phyloP scores from a whole-genome alignment of 1,140 invertebrate genomes.

The Drosophila subpulchrella region DNA sequence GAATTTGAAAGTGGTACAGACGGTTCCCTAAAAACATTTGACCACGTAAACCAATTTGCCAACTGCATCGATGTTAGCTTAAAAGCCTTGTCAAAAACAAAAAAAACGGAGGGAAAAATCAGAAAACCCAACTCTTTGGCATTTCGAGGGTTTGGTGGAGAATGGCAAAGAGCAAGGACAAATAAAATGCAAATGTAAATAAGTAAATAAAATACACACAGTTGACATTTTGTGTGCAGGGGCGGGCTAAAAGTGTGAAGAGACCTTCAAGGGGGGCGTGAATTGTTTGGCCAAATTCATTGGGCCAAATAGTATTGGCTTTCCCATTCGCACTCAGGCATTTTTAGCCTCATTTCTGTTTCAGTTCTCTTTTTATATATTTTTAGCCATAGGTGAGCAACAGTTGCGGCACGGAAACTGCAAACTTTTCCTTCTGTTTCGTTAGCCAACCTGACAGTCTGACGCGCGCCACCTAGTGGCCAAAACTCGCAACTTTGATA shows the following conservation, averaged over 20 bases:
- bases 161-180: constrained; percentile 34
- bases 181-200: constrained; percentile 56
- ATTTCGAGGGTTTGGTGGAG: constrained; percentile 13
- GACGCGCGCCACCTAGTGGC: constrained; percentile 47
- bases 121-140: constrained; percentile 28
- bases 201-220: constrained; percentile 50
- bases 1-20: constrained; percentile 45
- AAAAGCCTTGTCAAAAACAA: constrained; percentile 53
- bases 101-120: neutral
- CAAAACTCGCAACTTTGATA: constrained; percentile 50
- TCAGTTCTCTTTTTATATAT: constrained; percentile 8
- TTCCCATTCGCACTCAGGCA: neutral
- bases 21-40: constrained; percentile 19
- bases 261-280: constrained; percentile 23
- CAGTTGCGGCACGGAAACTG: constrained; percentile 19
- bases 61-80: constrained; percentile 53
- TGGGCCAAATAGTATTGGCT: constrained; percentile 28
- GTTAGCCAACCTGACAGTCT: constrained; percentile 12
- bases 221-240: constrained; percentile 45
- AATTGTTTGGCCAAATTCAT: constrained; percentile 50
- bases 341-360: neutral
- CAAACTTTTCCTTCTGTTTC: constrained; percentile 29
- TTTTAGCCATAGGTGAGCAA: constrained; percentile 36
- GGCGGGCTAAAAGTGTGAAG: constrained; percentile 4
- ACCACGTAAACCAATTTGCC: constrained; percentile 58